These are phyloP conservation scores for Phrynosoma platyrhinos DNA, from an alignment of 2,113 vertebrate genomes.

Conservation along the genomic window DNA sequence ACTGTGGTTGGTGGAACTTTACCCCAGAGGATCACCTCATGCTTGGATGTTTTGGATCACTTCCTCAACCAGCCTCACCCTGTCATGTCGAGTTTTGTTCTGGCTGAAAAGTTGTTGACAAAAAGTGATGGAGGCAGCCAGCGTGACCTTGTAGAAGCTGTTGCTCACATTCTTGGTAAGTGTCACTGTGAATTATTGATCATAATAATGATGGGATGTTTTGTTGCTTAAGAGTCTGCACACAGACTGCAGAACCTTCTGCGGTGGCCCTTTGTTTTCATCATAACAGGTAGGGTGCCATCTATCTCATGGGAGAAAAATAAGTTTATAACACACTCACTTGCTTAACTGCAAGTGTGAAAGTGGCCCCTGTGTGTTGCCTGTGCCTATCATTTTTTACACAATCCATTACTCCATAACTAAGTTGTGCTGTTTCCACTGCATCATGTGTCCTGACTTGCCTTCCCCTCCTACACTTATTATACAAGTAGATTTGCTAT, in stretches of 20 bases:
- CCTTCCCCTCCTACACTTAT: not conserved
- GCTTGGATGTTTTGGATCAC: conserved; percentile 90
- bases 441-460: not conserved
- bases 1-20: conserved; percentile 87
- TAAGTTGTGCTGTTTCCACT: not conserved
- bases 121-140: conserved; percentile 71
- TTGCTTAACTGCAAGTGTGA: not conserved
- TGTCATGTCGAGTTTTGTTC: conserved; percentile 93
- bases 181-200: not conserved
- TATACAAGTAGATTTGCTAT: not conserved
- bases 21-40: conserved; percentile 91
- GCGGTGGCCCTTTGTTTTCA: not conserved
- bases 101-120: conserved; percentile 83
- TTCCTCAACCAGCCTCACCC: conserved; percentile 88
- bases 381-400: not conserved
- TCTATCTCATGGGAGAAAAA: not conserved
- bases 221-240: not conserved
- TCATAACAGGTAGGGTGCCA: not conserved
- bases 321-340: not conserved
- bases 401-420: not conserved
- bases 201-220: not conserved
- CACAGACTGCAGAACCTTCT: not conserved
- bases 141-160: conserved; percentile 85
- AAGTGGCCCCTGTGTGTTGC: not conserved
- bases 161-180: conserved; percentile 93